Evolutionary conservation across 2,113 vertebrate genomes (phyloP), one percentile per base, ranked within the genome.

Genomic region (Stigmatopora argus): DNA sequence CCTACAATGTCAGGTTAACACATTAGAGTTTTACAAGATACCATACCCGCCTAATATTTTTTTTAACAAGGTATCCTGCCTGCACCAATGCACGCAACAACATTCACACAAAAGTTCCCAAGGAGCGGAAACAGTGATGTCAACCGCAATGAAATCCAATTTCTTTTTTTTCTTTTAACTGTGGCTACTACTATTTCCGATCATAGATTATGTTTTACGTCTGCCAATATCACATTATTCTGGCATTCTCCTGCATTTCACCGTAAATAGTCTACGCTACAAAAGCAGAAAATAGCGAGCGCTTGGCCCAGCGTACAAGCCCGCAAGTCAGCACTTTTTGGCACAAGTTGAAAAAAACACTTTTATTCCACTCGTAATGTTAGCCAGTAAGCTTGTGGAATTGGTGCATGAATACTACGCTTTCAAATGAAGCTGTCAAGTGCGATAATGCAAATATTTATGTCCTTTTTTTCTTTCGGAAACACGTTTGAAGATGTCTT

Each of bases 21-120:
- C 67, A 75, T 48, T 61, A 56, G 31, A 78, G 71, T 79, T 83
- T 84, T 86, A 84, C 69, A 76, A 79, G 85, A 78, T 85, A 72
- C 58, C n/a, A 78, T 85, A 71, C 58, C 19, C 4, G n/a, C 4
- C 77, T 71, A 85, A 80, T 78, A 82, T 84, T 77, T 88, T 84
- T 84, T 78, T 88, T 85, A 86, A 87, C 83, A 83, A 86, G 84
- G 70, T 87, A 82, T 86, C 80, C 83, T 81, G 86, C 80, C 83
- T 81, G 86, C 56, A 75, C 83, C 76, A 74, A 74, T 81, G 67
- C 75, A 71, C 62, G 70, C 66, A 64, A 65, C 73, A 71, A 23
- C 55, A 69, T 66, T 69, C 58, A n/a, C 66, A 67, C 66, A 73
- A 49, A 81, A 62, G 78, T 86, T 83, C 83, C 75, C 77, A 78